Evolutionary conservation across 2,797 vertebrate species (phyloP).

Genomic region (Poliocrania exsul): DNA sequence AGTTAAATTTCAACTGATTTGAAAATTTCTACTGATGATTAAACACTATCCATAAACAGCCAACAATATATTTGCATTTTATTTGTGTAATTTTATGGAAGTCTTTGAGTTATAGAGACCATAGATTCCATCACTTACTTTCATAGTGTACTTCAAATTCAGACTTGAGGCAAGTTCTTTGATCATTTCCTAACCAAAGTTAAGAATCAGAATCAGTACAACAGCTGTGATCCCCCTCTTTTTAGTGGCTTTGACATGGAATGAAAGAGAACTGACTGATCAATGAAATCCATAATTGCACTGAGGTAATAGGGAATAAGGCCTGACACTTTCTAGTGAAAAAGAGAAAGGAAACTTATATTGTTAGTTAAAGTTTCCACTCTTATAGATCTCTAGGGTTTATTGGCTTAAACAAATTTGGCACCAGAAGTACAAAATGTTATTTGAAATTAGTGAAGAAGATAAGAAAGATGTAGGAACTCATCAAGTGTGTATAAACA

Average conservation of each 20-base stretch:
- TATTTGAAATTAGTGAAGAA: background rate
- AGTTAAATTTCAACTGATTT: background rate
- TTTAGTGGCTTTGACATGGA: background rate
- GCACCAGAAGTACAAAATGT: background rate
- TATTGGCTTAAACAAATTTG: background rate
- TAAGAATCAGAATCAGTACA: background rate
- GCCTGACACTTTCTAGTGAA: background rate
- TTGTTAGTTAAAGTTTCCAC: background rate
- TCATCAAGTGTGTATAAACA: background rate
- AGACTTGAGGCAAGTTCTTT: background rate
- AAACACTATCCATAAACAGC: background rate
- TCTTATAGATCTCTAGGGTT: background rate
- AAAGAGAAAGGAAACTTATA: background rate
- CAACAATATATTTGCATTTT: background rate
- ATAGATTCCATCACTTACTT: background rate
- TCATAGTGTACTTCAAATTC: background rate
- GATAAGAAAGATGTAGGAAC: background rate
- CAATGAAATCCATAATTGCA: background rate
- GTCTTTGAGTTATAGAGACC: background rate
- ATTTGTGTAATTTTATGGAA: background rate
- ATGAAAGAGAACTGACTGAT: background rate
- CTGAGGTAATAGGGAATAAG: background rate
- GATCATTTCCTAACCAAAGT: background rate
- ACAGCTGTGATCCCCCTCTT: background rate
- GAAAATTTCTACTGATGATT: background rate